A percentile compares a stretch with the other conserved stretches of the same genome.
phyloP scores from a whole-genome alignment of 2,797 vertebrate species.

The Pachyuromys duprasi region DNA sequence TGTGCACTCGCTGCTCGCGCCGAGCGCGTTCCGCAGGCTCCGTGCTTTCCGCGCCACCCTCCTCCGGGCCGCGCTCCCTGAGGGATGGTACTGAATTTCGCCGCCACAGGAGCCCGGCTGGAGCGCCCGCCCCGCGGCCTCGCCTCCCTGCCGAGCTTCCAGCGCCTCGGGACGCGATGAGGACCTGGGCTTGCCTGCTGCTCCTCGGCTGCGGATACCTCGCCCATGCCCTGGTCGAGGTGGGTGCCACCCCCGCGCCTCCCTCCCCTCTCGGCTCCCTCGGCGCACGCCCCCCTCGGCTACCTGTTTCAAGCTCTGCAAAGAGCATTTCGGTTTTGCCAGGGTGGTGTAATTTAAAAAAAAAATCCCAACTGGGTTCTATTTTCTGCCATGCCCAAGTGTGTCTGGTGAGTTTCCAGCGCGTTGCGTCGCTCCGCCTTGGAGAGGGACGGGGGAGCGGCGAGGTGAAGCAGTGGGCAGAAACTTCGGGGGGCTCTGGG shows the following conservation, averaged over 20 bases:
- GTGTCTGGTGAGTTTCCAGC: slow-evolving; percentile 80
- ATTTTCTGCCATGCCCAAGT: slow-evolving; percentile 72
- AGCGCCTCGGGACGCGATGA: slow-evolving; percentile 95
- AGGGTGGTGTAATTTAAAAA: slow-evolving; percentile 29
- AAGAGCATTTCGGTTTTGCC: slow-evolving; percentile 59
- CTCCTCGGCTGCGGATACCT: slow-evolving; percentile 95
- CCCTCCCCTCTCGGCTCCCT: neutral
- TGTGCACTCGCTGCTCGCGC: slow-evolving; percentile 72
- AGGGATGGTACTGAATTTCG: slow-evolving; percentile 96
- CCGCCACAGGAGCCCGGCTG: slow-evolving; percentile 93
- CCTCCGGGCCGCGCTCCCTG: slow-evolving; percentile 86
- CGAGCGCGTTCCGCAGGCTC: slow-evolving; percentile 74
- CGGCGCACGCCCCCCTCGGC: slow-evolving; percentile 50
- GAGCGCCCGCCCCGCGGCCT: slow-evolving; percentile 91
- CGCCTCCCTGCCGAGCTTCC: slow-evolving; percentile 89
- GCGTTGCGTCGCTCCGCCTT: slow-evolving; percentile 75
- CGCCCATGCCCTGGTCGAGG: slow-evolving; percentile 93
- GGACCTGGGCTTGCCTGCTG: slow-evolving; percentile 92
- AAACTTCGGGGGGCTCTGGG: slow-evolving; percentile 73
- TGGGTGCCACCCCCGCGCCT: slow-evolving; percentile 87
- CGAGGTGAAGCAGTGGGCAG: slow-evolving; percentile 57
- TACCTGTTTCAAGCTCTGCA: slow-evolving; percentile 50
- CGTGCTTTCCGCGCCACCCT: slow-evolving; percentile 71
- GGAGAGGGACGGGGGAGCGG: slow-evolving; percentile 25
- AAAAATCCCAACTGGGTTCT: slow-evolving; percentile 53